Base-by-base conservation (phyloP, 2,888 invertebrate genomes). In the Cenopis cana region DNA sequence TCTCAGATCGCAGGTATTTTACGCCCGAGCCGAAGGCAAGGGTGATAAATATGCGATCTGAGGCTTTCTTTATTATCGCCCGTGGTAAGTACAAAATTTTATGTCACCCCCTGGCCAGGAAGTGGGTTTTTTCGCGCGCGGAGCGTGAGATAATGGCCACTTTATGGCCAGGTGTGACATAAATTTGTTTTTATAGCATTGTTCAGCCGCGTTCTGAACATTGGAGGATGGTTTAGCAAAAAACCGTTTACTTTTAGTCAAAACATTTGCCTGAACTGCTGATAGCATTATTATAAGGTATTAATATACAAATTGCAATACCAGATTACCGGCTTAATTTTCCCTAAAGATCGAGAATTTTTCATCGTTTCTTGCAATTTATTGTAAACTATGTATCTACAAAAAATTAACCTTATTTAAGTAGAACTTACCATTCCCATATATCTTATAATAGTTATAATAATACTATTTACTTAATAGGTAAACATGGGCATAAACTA, bases 121-220 rank as follows among this genome's bases (percentile, higher is more conserved):
- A n/a, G n/a, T n/a, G n/a, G n/a, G n/a, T n/a, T n/a, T n/a, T n/a
- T n/a, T n/a, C n/a, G n/a, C n/a, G n/a, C n/a, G n/a, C n/a, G n/a
- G n/a, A n/a, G n/a, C n/a, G n/a, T n/a, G n/a, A n/a, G n/a, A n/a
- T n/a, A n/a, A n/a, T n/a, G n/a, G n/a, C n/a, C n/a, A n/a, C n/a
- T n/a, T n/a, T n/a, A n/a, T n/a, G n/a, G n/a, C n/a, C n/a, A n/a
- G n/a, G n/a, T n/a, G n/a, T n/a, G 73, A 64, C 77, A 79, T 76
- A 76, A 69, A 69, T 74, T 75, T 72, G 74, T 78, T 74, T 75
- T 73, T 68, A 71, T 69, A 69, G 60, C 73, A 74, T 76, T 76
- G 74, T 75, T 74, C 71, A 71, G 66, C 29, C 55, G 55, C 60
- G 14, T 61, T 67, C 55, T 61, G 55, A 66, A 67, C 61, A 61